A percentile compares a stretch with the other conserved stretches of the same genome.
These are phyloP conservation scores for Nesogale talazaci DNA, from an alignment of 2,113 vertebrate species.

Conservation along the genomic window DNA sequence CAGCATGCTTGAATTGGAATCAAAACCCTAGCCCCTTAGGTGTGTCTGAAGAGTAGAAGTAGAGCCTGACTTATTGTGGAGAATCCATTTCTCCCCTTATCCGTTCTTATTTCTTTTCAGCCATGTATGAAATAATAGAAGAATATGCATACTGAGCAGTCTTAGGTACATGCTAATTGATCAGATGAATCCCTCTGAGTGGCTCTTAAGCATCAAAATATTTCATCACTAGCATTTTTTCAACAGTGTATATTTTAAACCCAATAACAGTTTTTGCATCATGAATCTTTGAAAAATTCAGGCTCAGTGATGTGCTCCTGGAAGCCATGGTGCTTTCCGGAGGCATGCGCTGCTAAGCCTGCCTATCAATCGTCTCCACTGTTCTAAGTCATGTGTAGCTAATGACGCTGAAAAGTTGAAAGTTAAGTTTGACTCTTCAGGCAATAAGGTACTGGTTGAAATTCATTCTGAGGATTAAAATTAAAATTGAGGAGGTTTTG, in stretches of 20 bases:
- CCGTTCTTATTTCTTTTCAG: slow-evolving; percentile 27
- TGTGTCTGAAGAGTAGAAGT: neutral
- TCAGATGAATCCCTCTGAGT: neutral
- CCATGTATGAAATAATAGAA: neutral
- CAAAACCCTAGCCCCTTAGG: neutral
- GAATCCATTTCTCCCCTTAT: neutral
- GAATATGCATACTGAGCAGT: neutral
- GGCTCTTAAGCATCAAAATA: slow-evolving; percentile 37
- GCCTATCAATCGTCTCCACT: neutral
- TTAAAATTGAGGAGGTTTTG: slow-evolving; percentile 13
- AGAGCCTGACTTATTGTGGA: neutral
- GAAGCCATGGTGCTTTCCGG: neutral
- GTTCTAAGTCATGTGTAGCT: neutral
- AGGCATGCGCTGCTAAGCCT: neutral
- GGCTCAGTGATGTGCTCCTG: neutral
- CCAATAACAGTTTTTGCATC: slow-evolving; percentile 5
- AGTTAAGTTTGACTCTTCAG: slow-evolving; percentile 25
- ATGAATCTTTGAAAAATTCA: slow-evolving; percentile 17
- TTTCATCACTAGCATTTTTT: slow-evolving; percentile 19
- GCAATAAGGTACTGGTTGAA: slow-evolving; percentile 25
- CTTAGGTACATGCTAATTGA: slow-evolving; percentile 1
- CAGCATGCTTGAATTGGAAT: neutral
- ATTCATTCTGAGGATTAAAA: slow-evolving; percentile 48
- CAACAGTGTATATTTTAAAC: slow-evolving; percentile 28
- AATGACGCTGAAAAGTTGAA: neutral